Evolutionary conservation across 2,888 invertebrate species (phyloP).

Genomic region (Drosophila nigricruria): DNA sequence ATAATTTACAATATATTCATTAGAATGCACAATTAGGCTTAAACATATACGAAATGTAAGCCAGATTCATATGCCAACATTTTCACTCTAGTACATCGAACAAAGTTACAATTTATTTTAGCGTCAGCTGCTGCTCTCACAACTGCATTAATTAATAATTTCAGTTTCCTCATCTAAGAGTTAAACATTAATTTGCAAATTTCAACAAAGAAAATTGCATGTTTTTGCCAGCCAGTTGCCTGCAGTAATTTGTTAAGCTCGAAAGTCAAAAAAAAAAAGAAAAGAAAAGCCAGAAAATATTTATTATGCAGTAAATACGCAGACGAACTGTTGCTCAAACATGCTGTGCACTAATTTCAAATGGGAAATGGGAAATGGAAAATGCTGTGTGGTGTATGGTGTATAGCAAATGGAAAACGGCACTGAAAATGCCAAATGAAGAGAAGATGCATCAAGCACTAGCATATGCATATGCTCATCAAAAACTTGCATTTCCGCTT

Average conservation of each 20-base stretch:
- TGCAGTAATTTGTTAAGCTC: slow-evolving; percentile 22
- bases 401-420: slow-evolving; percentile 22
- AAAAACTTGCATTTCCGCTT: slow-evolving; percentile 59
- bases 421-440: slow-evolving; percentile 29
- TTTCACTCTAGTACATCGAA: neutral
- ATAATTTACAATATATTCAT: slow-evolving; percentile 2
- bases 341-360: slow-evolving; percentile 16
- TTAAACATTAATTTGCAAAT: slow-evolving; percentile 6
- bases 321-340: slow-evolving; percentile 4
- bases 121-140: neutral
- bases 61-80: neutral
- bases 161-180: neutral
- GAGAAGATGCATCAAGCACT: slow-evolving; percentile 16
- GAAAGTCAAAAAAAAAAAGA: neutral
- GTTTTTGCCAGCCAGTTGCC: neutral
- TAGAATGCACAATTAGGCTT: neutral
- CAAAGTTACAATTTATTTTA: neutral
- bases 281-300: slow-evolving; percentile 1
- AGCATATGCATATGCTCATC: slow-evolving; percentile 52
- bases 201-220: neutral
- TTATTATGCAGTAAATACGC: slow-evolving; percentile 9
- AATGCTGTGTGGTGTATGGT: slow-evolving; percentile 1
- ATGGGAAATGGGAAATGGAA: slow-evolving; percentile 19
- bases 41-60: neutral
- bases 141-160: slow-evolving; percentile 5